Base-by-base conservation (phyloP, 1,140 invertebrate genomes). In the Adoxophyes honmai region DNA sequence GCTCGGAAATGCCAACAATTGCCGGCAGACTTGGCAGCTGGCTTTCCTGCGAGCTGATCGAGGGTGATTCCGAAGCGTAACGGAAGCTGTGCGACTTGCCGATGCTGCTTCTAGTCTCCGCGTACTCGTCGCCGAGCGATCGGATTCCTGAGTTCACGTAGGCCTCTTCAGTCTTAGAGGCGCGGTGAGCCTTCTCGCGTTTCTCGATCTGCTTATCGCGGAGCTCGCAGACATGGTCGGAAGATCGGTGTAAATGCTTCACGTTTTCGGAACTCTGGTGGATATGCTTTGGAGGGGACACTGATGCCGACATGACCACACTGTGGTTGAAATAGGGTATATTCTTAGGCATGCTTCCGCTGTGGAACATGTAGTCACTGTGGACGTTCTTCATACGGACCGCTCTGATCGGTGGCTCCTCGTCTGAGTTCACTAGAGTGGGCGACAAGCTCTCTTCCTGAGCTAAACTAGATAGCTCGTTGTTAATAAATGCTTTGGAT, bases 21-120 rank as follows among this genome's bases (percentile, higher is more conserved):
- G 89, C 83, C 13, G 89, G 89, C 34, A 90, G 65, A 75, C 89
- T 90, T 8, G 89, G 89, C 85, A 89, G 81, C 60, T 88, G 86
- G 59, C 76, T 88, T 44, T 90, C 89, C 56, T 89, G 87, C 4
- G 84, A 88, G 52, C 78, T 81, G 16, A 87, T 82, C 0, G 86
- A 85, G 21, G 82, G 74, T 8, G 76, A 74, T 66, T 91, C 90
- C 21, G 89, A 89, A 33, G 91, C 90, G 54, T 90, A 89, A 60
- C 92, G 90, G 68, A 94, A 94, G 72, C 93, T 93, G 52, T 93
- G 91, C 4, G 92, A 93, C 72, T 93, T 93, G 13, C 91, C 89
- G 34, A 93, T 90, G 14, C 90, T 89, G 68, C 90, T 91, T 55
- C 88, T 72, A 10, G 77, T 75, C 64, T 88, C 88, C 1, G 78